Base-by-base conservation (phyloP, 2,113 vertebrate species). In the Psephotus haematonotus region DNA sequence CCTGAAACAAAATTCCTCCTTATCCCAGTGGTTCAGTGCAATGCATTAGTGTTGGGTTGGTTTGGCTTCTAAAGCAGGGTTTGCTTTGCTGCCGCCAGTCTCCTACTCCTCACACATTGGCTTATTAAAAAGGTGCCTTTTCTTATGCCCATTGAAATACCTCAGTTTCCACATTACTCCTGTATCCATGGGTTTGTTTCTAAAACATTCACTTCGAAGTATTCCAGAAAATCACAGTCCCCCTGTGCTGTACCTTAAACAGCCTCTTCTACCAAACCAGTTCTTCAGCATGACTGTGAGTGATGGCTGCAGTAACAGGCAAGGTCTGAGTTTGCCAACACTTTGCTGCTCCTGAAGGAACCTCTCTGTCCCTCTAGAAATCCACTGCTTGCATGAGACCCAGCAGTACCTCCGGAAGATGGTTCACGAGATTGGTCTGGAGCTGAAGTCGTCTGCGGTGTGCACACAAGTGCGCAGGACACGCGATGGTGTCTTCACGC, bases 351-450 rank as follows among this genome's bases (percentile, higher is more conserved):
- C 71, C 82, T 96, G 27, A 95, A 7, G 3, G 39, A 44, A 65
- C 57, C 33, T 96, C 44, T 93, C 19, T 90, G 59, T 84, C 79
- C 55, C 82, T 44, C 44, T 96, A 99, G 99, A 99, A 98, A 97
- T 99, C 70, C 99, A 98, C 28, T 99, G 99, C 86, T 44, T 99
- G 88, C 99, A 99, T 1, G 99, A 99, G 97, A 99, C 99, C 3
- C 99, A 99, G 97, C 98, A 98, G 95, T 99, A 99, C 93, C 97
- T 99, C 27, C 90, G 99, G 15, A 99, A 97, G 94, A 49, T 99
- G 31, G 97, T 99, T 49, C 99, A 99, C 0, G 99, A 99, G 92
- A 98, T 99, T 0, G 99, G 99, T 11, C 96, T 99, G 72, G 99
- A 99, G 97, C 98, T 99, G 82, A 99, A 98, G 92, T 99, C 98